Conservation (phyloP, 64 coral and sea anemone genomes). For the Actinia tenebrosa region DNA sequence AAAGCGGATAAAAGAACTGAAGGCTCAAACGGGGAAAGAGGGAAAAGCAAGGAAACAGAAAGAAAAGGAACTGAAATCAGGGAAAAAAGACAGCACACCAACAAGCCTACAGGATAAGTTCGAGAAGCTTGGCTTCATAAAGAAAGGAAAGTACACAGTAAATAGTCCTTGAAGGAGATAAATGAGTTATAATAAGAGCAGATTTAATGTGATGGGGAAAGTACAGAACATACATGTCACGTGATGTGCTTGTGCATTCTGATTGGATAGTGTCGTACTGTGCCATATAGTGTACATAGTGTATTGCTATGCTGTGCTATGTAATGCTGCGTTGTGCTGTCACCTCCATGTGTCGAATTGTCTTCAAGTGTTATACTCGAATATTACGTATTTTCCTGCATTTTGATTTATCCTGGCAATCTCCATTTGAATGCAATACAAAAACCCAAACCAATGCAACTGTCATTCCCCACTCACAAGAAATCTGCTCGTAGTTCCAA, state of each 20-base stretch:
- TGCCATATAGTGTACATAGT: too few species aligned
- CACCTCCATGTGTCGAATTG: too few species aligned
- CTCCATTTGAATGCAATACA: too few species aligned
- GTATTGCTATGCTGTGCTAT: too few species aligned
- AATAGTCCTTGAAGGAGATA: neutral
- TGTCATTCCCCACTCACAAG: too few species aligned
- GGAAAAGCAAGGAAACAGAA: constrained; percentile 52
- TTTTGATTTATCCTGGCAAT: too few species aligned
- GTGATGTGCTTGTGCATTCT: neutral
- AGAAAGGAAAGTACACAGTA: constrained; percentile 51
- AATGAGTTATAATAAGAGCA: neutral
- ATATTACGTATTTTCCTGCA: too few species aligned
- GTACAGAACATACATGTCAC: neutral
- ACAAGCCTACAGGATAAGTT: constrained; percentile 31
- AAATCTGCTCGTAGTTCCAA: neutral
- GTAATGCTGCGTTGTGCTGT: neutral
- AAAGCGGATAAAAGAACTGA: constrained; percentile 55
- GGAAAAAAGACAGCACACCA: constrained; percentile 32
- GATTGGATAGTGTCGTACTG: neutral
- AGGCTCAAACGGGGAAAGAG: constrained; percentile 41
- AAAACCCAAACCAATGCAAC: too few species aligned
- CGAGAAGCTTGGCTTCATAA: constrained; percentile 64
- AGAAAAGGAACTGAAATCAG: constrained; percentile 47
- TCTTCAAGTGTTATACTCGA: too few species aligned
- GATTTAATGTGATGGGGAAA: neutral